Base-by-base conservation (phyloP, 2,888 invertebrate species). In the Escarpia spicata region DNA sequence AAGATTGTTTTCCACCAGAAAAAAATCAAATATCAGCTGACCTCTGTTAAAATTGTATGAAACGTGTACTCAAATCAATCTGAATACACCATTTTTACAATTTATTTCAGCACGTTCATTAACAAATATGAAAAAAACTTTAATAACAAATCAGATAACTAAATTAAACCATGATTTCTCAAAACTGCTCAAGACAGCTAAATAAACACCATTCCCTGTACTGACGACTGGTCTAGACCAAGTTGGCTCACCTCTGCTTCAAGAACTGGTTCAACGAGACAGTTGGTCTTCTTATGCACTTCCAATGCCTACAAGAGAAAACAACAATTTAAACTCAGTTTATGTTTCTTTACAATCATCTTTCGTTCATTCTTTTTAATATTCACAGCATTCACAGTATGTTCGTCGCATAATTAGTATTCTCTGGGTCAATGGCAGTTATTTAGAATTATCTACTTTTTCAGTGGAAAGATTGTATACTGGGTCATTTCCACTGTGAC, bases 231-330 rank as follows among this genome's bases (percentile, higher is more conserved):
- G 19, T 19, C 15, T 2, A 90, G 60, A 4, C 6, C 75, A 6
- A 52, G 19, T 58, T 10, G 2, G 43, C 91, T 92, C 93, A 95
- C 95, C 93, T 94, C 93, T 15, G 95, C 95, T 91, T 95, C 94
- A 3, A 93, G 93, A 19, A 96, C 93, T 92, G 95, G 96, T 91
- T 95, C 95, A 3, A 95, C 94, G 44, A 96, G 92, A 92, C 95
- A 95, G 93, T 96, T 96, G 91, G 93, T 94, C 90, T 95, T 94
- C 92, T 93, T 92, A 9, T 95, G 94, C 0, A 94, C 94, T 91
- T 94, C 94, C 37, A 96, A 91, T 31, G 95, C 94, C 93, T 95
- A 89, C 52, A 90, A 93, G 31, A 75, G 26, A n/a, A 43, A 58
- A 90, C 92, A 90, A 43, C 60, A 19, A 92, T 90, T 37, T 26